A percentile compares a stretch with the other conserved stretches of the same genome.
phyloP scores from a whole-genome alignment of 2,888 invertebrate species.

The Lithophane leautieri region DNA sequence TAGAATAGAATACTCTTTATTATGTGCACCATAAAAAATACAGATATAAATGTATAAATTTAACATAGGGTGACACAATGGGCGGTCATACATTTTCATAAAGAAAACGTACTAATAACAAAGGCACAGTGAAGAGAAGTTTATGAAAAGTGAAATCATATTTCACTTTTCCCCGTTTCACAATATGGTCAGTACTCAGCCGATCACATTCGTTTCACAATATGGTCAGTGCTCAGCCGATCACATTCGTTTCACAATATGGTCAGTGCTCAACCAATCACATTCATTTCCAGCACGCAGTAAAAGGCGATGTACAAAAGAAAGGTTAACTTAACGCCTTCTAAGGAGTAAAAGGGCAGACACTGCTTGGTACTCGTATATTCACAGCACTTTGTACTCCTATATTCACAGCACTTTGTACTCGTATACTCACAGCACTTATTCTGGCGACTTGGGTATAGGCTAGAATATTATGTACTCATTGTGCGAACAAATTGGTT shows the following conservation, averaged over 20 bases:
- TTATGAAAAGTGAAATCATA: slow-evolving; percentile 7
- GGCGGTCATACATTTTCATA: background rate
- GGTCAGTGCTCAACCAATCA: background rate
- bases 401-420: background rate
- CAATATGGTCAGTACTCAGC: background rate
- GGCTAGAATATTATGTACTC: background rate
- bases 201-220: slow-evolving; percentile 6
- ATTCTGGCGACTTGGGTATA: background rate
- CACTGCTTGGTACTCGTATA: slow-evolving; percentile 22
- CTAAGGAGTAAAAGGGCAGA: slow-evolving; percentile 43
- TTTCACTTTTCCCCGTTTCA: background rate
- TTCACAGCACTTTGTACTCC: slow-evolving; percentile 5
- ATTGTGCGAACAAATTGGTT: slow-evolving; percentile 16
- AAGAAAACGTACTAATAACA: background rate
- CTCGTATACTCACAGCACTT: too few species aligned
- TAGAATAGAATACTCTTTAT: too few species aligned
- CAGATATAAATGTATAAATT: too few species aligned
- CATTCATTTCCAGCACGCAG: slow-evolving; percentile 49
- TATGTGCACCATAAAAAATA: too few species aligned
- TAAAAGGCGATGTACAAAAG: slow-evolving; percentile 30
- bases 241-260: slow-evolving; percentile 11
- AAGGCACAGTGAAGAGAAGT: background rate
- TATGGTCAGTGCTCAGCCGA: background rate
- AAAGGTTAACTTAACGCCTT: slow-evolving; percentile 46
- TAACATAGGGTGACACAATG: too few species aligned